Evolutionary conservation across 1,140 invertebrate species (phyloP).

Genomic region (Octopus bimaculoides): DNA sequence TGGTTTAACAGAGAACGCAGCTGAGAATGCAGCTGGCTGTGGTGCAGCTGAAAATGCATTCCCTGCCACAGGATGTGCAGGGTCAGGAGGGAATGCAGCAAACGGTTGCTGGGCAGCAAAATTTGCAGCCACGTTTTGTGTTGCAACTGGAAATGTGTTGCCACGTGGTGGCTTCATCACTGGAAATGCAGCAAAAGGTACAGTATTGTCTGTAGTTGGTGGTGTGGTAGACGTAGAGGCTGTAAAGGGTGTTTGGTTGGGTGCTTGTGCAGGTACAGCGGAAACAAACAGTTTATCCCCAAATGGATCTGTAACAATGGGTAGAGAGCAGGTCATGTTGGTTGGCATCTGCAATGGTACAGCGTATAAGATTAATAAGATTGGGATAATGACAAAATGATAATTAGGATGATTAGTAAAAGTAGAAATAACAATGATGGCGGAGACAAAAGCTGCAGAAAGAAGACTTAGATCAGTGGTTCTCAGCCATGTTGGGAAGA

Average conservation of each 20-base stretch:
- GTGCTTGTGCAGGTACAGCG: not conserved
- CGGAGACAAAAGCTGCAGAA: too few species aligned
- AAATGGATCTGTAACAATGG: slow-evolving; percentile 33
- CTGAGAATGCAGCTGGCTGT: not conserved
- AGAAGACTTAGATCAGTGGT: too few species aligned
- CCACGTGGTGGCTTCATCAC: too few species aligned
- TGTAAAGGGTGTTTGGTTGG: not conserved
- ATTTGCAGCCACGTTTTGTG: not conserved
- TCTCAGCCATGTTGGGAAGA: too few species aligned
- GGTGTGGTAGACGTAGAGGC: not conserved
- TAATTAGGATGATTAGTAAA: too few species aligned
- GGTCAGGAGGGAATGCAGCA: slow-evolving; percentile 6
- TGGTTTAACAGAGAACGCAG: not conserved
- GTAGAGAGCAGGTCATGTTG: slow-evolving; percentile 17
- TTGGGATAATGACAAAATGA: too few species aligned
- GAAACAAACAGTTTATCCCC: slow-evolving; percentile 32
- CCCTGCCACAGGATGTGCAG: not conserved
- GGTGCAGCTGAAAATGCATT: not conserved
- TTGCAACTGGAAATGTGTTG: not conserved
- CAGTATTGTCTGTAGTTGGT: too few species aligned
- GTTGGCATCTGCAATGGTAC: slow-evolving; percentile 21
- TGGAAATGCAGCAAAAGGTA: too few species aligned
- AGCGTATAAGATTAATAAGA: too few species aligned
- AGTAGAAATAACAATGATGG: too few species aligned
- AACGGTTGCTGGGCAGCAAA: slow-evolving; percentile 11